Percentiles rank a stretch among this genome's conserved stretches.
phyloP scores from a whole-genome alignment of 2,113 vertebrate genomes.

The Ia io region DNA sequence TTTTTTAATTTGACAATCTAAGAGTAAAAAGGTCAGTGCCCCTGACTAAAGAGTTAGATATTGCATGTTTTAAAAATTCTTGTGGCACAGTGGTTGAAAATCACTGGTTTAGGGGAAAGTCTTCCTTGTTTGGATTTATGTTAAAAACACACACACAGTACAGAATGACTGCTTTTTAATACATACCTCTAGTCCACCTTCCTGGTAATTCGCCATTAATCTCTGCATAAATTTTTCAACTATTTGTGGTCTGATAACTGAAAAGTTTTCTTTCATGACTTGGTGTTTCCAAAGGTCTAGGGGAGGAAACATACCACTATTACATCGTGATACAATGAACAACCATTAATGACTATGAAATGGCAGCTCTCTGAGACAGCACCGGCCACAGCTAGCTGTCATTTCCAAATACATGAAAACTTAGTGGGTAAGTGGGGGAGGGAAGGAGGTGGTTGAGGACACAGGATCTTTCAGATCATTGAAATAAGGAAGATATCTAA shows the following conservation, averaged over 20 bases:
- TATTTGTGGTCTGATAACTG: constrained; percentile 77
- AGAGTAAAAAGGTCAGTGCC: background rate
- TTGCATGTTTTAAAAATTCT: background rate
- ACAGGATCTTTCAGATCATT: background rate
- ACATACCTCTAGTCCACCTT: constrained; percentile 78
- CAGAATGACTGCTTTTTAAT: background rate
- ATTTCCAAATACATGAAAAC: background rate
- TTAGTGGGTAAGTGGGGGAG: background rate
- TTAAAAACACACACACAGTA: background rate
- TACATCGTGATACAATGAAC: background rate
- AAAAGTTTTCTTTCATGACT: constrained; percentile 82
- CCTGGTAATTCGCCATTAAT: constrained; percentile 82
- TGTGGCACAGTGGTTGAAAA: background rate
- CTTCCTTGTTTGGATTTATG: background rate
- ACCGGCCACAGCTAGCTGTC: background rate
- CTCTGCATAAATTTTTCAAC: constrained; percentile 83
- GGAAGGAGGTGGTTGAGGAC: background rate
- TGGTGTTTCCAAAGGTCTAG: constrained; percentile 85
- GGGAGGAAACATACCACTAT: background rate
- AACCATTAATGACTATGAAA: background rate
- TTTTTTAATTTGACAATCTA: background rate
- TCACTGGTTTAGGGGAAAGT: background rate
- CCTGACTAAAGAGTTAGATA: background rate
- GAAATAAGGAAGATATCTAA: background rate
- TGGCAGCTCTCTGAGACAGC: background rate